Evolutionary conservation across 2,888 invertebrate genomes (phyloP), one percentile per base, ranked within the genome.

Genomic region (Mechanitis messenoides): DNA sequence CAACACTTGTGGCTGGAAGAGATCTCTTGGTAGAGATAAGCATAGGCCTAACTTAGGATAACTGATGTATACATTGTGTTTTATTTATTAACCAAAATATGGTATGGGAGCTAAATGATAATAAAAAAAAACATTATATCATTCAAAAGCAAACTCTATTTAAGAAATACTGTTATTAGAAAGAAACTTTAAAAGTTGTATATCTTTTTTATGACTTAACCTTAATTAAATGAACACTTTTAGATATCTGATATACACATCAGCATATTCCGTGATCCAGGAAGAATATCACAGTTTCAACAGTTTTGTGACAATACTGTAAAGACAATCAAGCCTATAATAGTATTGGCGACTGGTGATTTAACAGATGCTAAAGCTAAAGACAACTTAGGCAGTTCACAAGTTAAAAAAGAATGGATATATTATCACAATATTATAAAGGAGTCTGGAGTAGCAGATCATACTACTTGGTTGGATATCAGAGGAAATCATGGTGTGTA

Each of bases 211-310:
- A 20, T 31, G 2, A 50, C 31, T 11, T 2, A 3, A 50, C 7
- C 31, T n/a, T 20, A 50, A 31, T 9, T 50, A 31, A 20, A 20
- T 1, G 20, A 50, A 6, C 4, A 5, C 5, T 50, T 90, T 56
- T 80, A 97, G 96, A 94, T 97, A 74, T 95, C 96, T 64, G 97
- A 97, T 83, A 92, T 97, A 68, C 97, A 97, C 80, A 93, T 97
- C 66, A 97, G 97, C 81, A 93, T 95, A 82, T 96, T 95, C 80
- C 92, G 93, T 74, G 96, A 96, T 78, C 92, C 92, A 50, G 89
- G 91, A 9, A 91, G 97, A 76, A 93, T 94, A 75, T 91, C 92
- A 45, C 94, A 97, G 73, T 92, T 97, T 62, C 92, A 92, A 76
- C 93, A 94, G 75, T 97, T 97, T 85, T 96, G 96, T 83, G 92